Base-by-base conservation (phyloP, 30 jellyfish, hydroid and myxozoan genomes). In the Aurelia aurita region DNA sequence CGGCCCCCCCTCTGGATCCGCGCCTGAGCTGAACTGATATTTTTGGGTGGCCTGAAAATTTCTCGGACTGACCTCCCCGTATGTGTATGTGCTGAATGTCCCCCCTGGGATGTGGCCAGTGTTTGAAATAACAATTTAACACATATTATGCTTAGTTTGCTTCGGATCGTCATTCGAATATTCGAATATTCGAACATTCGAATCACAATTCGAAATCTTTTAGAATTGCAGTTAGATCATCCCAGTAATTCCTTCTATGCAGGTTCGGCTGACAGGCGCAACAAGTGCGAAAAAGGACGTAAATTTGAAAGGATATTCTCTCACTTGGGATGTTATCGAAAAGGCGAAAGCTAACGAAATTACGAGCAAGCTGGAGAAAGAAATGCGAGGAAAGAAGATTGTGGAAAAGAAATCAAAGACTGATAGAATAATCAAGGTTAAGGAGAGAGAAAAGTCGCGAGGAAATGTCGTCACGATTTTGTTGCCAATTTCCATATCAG, bases 401-500 rank as follows among this genome's bases (percentile, higher is more conserved):
- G 13, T 39, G 51, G 2, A 39, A 8, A 39, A 39, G 75, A 22
- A n/a, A 32, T 6, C 76, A 0, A 61, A 61, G 19, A 46, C 29
- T 14, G 66, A 9, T 22, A 61, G 23, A 25, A 35, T 18, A 8
- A 23, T 58, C 16, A 22, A 57, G 75, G 60, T 39, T 39, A 15
- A 39, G 13, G 9, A 45, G 34, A 53, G 16, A 3, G 18, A 61
- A 16, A 74, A 74, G 32, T 54, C 86, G 5, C 25, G 61, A 4
- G 31, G 46, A n/a, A 73, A 74, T 23, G 18, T 74, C 21, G 27
- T 74, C 31, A 74, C 86, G 64, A 59, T 74, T 8, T 34, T 74
- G 25, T 57, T 74, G 75, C 86, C 86, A 18, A 64, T 74, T 39
- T 47, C 86, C 12, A 74, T 74, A 22, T 74, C 86, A 18, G 86